These are phyloP conservation scores for Nansenia antarctica DNA, from an alignment of 2,113 vertebrate genomes.

Conservation along the genomic window DNA sequence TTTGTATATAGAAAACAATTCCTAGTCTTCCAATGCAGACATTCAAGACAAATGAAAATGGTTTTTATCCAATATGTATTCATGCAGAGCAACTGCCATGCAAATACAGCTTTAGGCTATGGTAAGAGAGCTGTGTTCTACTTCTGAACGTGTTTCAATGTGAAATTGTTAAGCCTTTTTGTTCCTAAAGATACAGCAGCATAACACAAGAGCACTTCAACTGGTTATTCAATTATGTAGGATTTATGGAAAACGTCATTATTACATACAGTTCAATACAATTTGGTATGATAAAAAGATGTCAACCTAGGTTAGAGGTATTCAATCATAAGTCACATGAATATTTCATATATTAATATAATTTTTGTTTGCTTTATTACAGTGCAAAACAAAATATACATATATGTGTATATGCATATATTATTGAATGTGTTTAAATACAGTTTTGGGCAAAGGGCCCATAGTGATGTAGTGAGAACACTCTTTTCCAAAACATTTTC, in stretches of 20 bases:
- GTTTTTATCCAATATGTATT: not conserved
- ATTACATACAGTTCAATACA: slow-evolving; percentile 60
- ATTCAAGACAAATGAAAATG: not conserved
- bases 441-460: slow-evolving; percentile 52
- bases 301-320: slow-evolving; percentile 61
- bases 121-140: not conserved
- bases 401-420: slow-evolving; percentile 31
- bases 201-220: not conserved
- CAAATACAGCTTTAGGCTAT: not conserved
- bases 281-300: slow-evolving; percentile 63
- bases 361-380: slow-evolving; percentile 66
- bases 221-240: slow-evolving; percentile 34
- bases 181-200: not conserved
- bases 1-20: not conserved
- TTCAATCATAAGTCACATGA: slow-evolving; percentile 62
- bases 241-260: slow-evolving; percentile 54
- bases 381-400: slow-evolving; percentile 74
- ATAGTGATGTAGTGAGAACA: slow-evolving; percentile 46
- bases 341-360: slow-evolving; percentile 71
- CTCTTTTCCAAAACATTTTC: slow-evolving; percentile 19
- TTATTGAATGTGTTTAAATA: slow-evolving; percentile 57
- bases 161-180: not conserved
- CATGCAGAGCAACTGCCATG: not conserved
- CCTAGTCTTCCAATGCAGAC: not conserved
- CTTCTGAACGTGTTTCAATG: not conserved